Conservation (phyloP, 2,113 vertebrate genomes). For the Notothenia rossii region DNA sequence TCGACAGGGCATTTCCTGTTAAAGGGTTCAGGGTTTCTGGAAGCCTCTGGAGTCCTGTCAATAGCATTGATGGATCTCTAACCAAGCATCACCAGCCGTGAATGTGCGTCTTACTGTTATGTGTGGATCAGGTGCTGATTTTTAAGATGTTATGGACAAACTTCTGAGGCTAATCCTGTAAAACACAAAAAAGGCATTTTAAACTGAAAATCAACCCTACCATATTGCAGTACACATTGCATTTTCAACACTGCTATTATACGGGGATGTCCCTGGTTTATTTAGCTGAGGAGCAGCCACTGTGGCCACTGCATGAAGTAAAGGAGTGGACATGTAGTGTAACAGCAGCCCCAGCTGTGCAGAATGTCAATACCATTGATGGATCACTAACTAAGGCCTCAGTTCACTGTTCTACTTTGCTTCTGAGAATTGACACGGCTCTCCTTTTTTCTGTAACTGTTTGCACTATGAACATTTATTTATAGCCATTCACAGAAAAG, state of each 20-base stretch:
- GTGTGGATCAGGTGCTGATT: background rate
- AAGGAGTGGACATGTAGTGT: background rate
- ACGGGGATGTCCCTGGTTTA: background rate
- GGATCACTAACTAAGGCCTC: constrained; percentile 25
- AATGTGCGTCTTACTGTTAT: background rate
- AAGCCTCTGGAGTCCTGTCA: constrained; percentile 40
- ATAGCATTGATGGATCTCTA: constrained; percentile 60
- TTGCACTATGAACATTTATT: background rate
- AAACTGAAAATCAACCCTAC: too few relatives aligned
- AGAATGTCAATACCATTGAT: constrained; percentile 48
- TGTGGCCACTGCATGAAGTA: background rate
- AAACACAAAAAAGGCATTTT: background rate
- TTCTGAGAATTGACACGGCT: constrained; percentile 6
- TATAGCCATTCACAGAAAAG: background rate
- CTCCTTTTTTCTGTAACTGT: background rate
- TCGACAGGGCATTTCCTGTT: constrained; percentile 43
- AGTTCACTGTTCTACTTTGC: constrained; percentile 24
- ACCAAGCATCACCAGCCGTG: background rate
- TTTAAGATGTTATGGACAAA: background rate
- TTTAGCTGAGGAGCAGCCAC: background rate
- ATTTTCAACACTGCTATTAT: background rate
- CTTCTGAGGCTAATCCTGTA: background rate
- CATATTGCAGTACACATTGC: background rate
- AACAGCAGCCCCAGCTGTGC: background rate
- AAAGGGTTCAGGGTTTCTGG: constrained; percentile 50